Percentiles rank a stretch among this genome's conserved stretches.
These are phyloP conservation scores for Ctenosaura bakeri DNA, from an alignment of 2,797 vertebrate species.

Conservation along the genomic window DNA sequence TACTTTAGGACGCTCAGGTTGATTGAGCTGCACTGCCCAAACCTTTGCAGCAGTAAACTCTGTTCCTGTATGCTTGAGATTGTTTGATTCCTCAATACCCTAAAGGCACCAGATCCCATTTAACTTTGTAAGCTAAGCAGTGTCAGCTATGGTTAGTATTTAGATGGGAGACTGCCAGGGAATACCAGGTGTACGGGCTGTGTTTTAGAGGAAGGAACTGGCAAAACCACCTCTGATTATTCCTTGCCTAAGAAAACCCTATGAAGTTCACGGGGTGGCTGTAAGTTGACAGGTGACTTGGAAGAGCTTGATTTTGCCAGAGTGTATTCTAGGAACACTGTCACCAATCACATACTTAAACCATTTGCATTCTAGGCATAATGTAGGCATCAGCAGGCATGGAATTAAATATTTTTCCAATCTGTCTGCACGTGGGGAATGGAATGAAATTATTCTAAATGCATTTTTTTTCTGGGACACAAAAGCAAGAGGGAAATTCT, in stretches of 20 bases:
- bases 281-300: too few relatives aligned
- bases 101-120: too few relatives aligned
- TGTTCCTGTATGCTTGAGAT: slow-evolving; percentile 1
- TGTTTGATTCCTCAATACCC: too few relatives aligned
- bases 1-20: slow-evolving; percentile 45
- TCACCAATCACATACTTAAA: slow-evolving; percentile 58
- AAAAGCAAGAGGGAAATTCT: slow-evolving; percentile 59
- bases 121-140: too few relatives aligned
- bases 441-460: slow-evolving; percentile 35
- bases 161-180: too few relatives aligned
- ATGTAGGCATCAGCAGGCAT: slow-evolving; percentile 44
- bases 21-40: neutral
- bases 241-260: too few relatives aligned
- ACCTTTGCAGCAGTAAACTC: slow-evolving; percentile 15
- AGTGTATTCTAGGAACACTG: slow-evolving; percentile 46
- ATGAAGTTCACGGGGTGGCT: too few relatives aligned
- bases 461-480: slow-evolving; percentile 50
- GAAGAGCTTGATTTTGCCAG: slow-evolving; percentile 35
- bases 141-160: too few relatives aligned
- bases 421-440: slow-evolving; percentile 50
- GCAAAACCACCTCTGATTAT: too few relatives aligned
- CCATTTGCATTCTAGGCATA: slow-evolving; percentile 54
- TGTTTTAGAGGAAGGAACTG: too few relatives aligned
- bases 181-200: too few relatives aligned
- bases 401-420: slow-evolving; percentile 65